phyloP scores from a whole-genome alignment of 1,140 invertebrate species.

The Samia ricini region DNA sequence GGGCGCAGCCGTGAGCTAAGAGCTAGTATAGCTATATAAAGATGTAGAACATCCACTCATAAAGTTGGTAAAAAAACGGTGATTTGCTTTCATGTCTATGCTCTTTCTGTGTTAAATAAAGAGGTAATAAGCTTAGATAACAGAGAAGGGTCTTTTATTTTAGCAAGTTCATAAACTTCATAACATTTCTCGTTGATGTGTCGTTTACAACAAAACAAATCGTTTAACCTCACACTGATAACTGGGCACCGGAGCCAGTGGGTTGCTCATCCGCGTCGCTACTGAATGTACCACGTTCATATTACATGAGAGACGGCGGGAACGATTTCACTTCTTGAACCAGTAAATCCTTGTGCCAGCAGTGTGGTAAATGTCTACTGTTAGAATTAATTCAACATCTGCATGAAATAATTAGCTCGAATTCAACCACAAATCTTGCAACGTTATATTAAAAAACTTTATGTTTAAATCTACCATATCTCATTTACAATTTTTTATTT shows the following conservation, averaged over 20 bases:
- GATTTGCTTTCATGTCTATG: too few relatives aligned
- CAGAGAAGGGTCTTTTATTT: neutral
- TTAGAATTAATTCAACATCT: neutral
- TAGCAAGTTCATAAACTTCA: neutral
- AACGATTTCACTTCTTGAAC: neutral
- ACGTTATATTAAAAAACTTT: too few relatives aligned
- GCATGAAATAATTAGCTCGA: neutral
- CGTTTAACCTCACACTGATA: constrained; percentile 9
- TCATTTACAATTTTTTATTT: too few relatives aligned
- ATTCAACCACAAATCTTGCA: too few relatives aligned
- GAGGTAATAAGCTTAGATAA: neutral
- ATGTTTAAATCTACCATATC: too few relatives aligned
- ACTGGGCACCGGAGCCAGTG: constrained; percentile 9
- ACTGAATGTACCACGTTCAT: neutral
- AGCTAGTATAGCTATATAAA: too few relatives aligned
- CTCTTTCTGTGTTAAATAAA: neutral
- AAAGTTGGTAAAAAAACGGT: too few relatives aligned
- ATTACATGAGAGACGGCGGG: constrained; percentile 2
- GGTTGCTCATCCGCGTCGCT: constrained; percentile 9
- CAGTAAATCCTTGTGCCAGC: too few relatives aligned
- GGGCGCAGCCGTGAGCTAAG: too few relatives aligned
- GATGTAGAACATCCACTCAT: too few relatives aligned
- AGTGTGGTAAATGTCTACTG: too few relatives aligned
- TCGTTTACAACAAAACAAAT: constrained; percentile 3
- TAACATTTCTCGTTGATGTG: constrained; percentile 2